These are phyloP conservation scores for Engraulis encrasicolus DNA, from an alignment of 2,113 vertebrate species.

Conservation along the genomic window DNA sequence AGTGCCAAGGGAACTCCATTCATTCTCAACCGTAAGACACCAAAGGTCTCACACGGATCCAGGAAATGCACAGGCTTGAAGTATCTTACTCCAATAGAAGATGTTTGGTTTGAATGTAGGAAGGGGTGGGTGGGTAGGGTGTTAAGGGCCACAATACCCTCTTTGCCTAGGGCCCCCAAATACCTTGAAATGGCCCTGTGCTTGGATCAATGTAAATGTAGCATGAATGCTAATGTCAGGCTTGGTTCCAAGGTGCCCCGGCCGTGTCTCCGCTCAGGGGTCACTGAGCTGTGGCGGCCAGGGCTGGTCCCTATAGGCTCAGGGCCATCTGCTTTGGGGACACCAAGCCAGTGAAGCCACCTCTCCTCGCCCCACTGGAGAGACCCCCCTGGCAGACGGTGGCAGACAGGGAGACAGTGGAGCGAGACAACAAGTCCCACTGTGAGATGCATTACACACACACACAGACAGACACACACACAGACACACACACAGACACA, in stretches of 20 bases:
- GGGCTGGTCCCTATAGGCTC: neutral
- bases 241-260: neutral
- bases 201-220: constrained; percentile 1
- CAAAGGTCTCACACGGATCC: too few species aligned
- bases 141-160: neutral
- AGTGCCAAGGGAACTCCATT: too few species aligned
- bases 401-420: neutral
- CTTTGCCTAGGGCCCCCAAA: too few species aligned
- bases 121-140: too few species aligned
- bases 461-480: neutral
- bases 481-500: neutral
- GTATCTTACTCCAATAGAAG: too few species aligned
- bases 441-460: neutral
- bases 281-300: neutral
- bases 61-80: too few species aligned
- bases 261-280: neutral
- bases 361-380: neutral
- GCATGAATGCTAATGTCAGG: constrained; percentile 14
- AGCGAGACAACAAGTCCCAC: neutral
- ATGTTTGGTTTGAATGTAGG: too few species aligned
- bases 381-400: neutral
- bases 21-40: too few species aligned
- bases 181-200: too few species aligned
- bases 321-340: constrained; percentile 10
- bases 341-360: too few species aligned